Evolutionary conservation across 2,888 invertebrate genomes (phyloP).

Genomic region (Sylvicola cinctus): DNA sequence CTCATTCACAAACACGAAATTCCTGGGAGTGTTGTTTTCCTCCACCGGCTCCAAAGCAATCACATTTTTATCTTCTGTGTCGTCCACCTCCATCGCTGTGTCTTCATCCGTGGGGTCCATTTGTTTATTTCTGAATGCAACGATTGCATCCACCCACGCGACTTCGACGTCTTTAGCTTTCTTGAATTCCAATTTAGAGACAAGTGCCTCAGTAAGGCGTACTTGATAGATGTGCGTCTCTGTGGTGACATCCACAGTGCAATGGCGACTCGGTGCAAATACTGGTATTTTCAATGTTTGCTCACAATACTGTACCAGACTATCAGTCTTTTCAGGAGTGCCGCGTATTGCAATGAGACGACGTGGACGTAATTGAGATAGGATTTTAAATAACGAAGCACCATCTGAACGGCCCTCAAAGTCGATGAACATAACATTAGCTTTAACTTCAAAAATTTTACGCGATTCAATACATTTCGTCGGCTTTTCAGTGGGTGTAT

Average conservation of each 20-base stretch:
- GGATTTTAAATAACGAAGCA: constrained; percentile 60
- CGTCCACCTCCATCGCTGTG: constrained; percentile 23
- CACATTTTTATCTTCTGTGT: constrained; percentile 33
- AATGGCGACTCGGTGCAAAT: constrained; percentile 64
- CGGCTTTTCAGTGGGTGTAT: constrained; percentile 48
- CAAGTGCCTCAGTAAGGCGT: constrained; percentile 74
- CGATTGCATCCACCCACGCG: constrained; percentile 83
- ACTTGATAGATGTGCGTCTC: constrained; percentile 98
- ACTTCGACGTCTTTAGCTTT: constrained; percentile 76
- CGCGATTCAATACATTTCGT: constrained; percentile 68
- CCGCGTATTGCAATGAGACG: constrained; percentile 65
- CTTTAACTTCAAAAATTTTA: constrained; percentile 57
- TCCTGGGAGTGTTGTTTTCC: constrained; percentile 39
- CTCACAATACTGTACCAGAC: constrained; percentile 46
- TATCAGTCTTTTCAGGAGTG: constrained; percentile 40
- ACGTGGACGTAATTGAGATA: constrained; percentile 61
- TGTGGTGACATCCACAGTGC: constrained; percentile 85
- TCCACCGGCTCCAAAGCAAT: constrained; percentile 46
- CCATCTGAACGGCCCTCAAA: constrained; percentile 88
- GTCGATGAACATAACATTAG: constrained; percentile 84
- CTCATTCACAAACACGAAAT: constrained; percentile 81
- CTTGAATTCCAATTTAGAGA: constrained; percentile 70
- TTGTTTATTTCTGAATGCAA: constrained; percentile 40
- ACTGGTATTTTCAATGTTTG: constrained; percentile 49
- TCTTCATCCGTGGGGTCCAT: constrained; percentile 27